Conservation (phyloP, 2,797 vertebrate species). For the Naso thynnoides region DNA sequence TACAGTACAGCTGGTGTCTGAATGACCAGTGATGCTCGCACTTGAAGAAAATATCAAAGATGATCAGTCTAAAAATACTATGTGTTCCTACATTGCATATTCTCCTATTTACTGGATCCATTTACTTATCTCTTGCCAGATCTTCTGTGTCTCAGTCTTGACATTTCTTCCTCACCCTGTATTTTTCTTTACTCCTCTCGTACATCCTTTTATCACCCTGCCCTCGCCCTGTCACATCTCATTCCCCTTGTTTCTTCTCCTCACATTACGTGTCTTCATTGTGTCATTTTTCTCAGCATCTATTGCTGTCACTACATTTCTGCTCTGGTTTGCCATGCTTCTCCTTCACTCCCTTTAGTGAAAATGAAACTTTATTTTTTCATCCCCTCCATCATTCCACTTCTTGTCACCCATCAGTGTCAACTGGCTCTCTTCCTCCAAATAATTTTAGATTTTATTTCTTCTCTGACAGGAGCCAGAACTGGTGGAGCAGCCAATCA, state of each 20-base stretch:
- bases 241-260: slow-evolving; percentile 8
- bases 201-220: too few species aligned
- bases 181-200: too few species aligned
- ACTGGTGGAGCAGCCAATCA: slow-evolving; percentile 20
- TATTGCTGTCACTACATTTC: slow-evolving; percentile 10
- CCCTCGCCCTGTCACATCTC: not conserved
- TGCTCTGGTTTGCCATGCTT: slow-evolving; percentile 1
- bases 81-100: not conserved
- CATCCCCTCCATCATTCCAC: slow-evolving; percentile 1
- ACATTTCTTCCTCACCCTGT: not conserved
- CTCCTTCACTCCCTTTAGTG: slow-evolving; percentile 10
- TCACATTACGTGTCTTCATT: slow-evolving; percentile 19
- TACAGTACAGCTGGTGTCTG: too few species aligned
- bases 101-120: not conserved
- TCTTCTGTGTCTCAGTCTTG: not conserved
- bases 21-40: too few species aligned
- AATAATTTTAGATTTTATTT: slow-evolving; percentile 21
- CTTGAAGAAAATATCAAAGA: not conserved
- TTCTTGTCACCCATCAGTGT: slow-evolving; percentile 27
- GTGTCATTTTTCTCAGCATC: slow-evolving; percentile 11
- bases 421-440: slow-evolving; percentile 3
- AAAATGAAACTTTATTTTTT: slow-evolving; percentile 17
- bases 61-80: not conserved
- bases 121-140: not conserved
- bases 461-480: slow-evolving; percentile 44